These are phyloP conservation scores for Syngnathus floridae DNA, from an alignment of 2,113 vertebrate species.

Conservation along the genomic window DNA sequence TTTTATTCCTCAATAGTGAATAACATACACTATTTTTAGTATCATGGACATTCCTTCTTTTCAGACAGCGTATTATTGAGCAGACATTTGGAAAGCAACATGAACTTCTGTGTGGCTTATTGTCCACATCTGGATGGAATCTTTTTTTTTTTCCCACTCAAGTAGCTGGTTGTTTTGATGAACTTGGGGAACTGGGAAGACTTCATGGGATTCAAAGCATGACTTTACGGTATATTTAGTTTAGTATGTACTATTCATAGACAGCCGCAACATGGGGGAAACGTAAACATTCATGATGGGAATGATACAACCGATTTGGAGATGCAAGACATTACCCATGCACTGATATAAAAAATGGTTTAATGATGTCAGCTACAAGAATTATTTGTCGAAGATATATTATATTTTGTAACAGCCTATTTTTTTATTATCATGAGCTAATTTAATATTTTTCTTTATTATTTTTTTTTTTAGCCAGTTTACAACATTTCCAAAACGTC, in stretches of 20 bases:
- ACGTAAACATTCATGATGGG: too few relatives aligned
- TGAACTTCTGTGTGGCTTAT: constrained; percentile 14
- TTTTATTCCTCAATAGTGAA: constrained; percentile 5
- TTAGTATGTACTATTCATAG: not conserved
- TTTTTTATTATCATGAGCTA: too few relatives aligned
- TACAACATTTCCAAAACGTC: not conserved
- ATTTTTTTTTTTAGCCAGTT: too few relatives aligned
- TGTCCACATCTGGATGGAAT: constrained; percentile 23
- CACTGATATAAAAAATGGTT: too few relatives aligned
- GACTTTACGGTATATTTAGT: not conserved
- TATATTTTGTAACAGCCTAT: too few relatives aligned
- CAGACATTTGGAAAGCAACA: constrained; percentile 32
- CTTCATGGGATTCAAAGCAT: not conserved
- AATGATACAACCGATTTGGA: too few relatives aligned
- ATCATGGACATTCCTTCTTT: constrained; percentile 33
- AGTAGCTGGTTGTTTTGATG: constrained; percentile 1
- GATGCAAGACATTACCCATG: too few relatives aligned
- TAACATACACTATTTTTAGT: constrained; percentile 2
- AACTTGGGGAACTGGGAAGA: not conserved
- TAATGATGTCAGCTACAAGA: too few relatives aligned
- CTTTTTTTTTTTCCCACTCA: constrained; percentile 4
- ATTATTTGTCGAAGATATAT: too few relatives aligned
- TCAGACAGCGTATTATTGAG: constrained; percentile 8
- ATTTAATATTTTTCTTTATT: too few relatives aligned
- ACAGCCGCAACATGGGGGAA: too few relatives aligned